Evolutionary conservation across 92 coral and sea anemone genomes (phyloP).

Genomic region (Ricordea florida): DNA sequence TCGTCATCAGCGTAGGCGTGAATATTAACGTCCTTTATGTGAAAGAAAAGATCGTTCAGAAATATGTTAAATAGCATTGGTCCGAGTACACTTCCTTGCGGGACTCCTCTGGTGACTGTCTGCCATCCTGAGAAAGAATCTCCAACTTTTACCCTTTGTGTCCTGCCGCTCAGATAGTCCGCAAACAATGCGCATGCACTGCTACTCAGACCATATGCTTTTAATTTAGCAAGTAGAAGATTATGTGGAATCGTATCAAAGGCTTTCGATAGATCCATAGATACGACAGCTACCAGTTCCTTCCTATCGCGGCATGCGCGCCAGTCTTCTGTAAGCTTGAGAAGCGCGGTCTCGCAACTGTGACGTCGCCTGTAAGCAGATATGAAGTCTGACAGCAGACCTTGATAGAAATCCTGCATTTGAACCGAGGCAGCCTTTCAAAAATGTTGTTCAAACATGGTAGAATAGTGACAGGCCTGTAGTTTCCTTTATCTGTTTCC

Average conservation of each 20-base stretch:
- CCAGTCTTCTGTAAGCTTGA: conserved; percentile 45
- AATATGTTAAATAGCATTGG: conserved; percentile 47
- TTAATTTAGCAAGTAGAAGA: conserved; percentile 35
- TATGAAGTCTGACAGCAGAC: conserved; percentile 27
- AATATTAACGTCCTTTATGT: neutral
- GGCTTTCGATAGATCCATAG: conserved; percentile 51
- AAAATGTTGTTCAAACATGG: conserved; percentile 56
- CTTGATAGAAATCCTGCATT: conserved; percentile 23
- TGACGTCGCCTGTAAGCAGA: conserved; percentile 43
- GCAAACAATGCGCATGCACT: neutral
- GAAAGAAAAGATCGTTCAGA: conserved; percentile 21
- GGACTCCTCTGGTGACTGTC: conserved; percentile 39
- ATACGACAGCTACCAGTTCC: conserved; percentile 34
- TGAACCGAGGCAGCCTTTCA: conserved; percentile 35
- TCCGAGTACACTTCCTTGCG: conserved; percentile 43
- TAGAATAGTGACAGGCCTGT: conserved; percentile 54
- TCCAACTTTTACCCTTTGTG: conserved; percentile 29
- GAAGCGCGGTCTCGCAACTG: conserved; percentile 47
- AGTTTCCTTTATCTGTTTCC: conserved; percentile 49
- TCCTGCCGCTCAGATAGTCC: conserved; percentile 12
- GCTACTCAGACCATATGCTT: conserved; percentile 17
- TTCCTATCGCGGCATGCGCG: conserved; percentile 10
- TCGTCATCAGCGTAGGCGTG: conserved; percentile 33
- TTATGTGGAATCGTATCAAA: conserved; percentile 53
- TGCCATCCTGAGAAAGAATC: conserved; percentile 36